These are phyloP conservation scores for Clavelina lepadiformis DNA, from an alignment of 23 tunicate genomes.

Conservation along the genomic window DNA sequence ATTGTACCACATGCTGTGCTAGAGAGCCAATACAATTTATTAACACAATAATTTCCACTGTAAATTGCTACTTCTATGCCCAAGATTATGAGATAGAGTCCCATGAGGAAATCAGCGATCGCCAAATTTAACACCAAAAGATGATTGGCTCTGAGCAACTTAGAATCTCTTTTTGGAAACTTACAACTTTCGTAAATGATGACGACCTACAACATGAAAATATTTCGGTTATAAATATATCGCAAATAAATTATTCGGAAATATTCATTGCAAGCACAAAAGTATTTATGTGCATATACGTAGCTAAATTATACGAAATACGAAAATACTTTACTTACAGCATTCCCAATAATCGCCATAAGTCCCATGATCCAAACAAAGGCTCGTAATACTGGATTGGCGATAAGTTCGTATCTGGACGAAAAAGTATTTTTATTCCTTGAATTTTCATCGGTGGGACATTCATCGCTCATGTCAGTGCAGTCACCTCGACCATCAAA, in stretches of 20 bases:
- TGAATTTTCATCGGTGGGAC: slow-evolving; percentile 40
- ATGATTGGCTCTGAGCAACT: background rate
- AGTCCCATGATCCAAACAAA: slow-evolving; percentile 83
- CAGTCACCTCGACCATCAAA: slow-evolving; percentile 86
- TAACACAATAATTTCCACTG: background rate
- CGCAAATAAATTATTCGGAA: too few relatives aligned
- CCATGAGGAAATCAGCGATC: background rate
- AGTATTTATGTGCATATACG: too few relatives aligned
- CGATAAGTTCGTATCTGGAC: slow-evolving; percentile 63
- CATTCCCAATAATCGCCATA: slow-evolving; percentile 64
- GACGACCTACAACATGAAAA: too few relatives aligned
- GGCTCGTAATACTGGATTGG: slow-evolving; percentile 52
- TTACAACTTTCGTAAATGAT: too few relatives aligned
- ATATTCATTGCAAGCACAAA: too few relatives aligned
- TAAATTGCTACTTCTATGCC: background rate
- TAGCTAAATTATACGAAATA: too few relatives aligned
- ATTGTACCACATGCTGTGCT: background rate
- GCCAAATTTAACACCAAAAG: background rate
- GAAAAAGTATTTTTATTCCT: slow-evolving; percentile 27
- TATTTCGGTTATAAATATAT: too few relatives aligned
- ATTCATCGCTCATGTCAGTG: slow-evolving; percentile 92
- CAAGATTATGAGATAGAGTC: background rate
- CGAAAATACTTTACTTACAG: too few relatives aligned
- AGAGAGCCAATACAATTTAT: background rate
- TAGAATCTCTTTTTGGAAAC: background rate